Evolutionary conservation across 2,888 invertebrate genomes (phyloP), one percentile per base, ranked within the genome.

Genomic region (Eupeodes latifasciatus): DNA sequence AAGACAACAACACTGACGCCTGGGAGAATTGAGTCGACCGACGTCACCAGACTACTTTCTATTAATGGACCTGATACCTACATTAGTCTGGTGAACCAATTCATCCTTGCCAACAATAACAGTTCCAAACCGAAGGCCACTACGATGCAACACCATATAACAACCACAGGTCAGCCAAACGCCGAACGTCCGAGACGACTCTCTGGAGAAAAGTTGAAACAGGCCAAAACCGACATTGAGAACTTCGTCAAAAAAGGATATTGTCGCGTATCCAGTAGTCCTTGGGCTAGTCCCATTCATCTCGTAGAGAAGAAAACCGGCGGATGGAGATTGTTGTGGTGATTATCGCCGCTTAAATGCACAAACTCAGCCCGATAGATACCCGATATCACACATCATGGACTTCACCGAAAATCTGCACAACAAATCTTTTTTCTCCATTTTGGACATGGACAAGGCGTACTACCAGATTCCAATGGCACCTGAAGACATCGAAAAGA

Each of bases 151-250:
- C 34, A 55, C 12, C 27, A 1, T 34, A 69, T 40, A 11, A 16
- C 40, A 14, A 69, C 55, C 11, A 55, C 55, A 12, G 55, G 36
- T n/a, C 55, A 55, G 53, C 53, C 69, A 36, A 47, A 36, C n/a
- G 9, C 40, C 4, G 55, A 69, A 53, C 55, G 69, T n/a, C 69
- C 69, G 11, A 51, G 69, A 47, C 27, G 67, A 51, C 66, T 66
- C 12, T 12, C 66, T 12, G n/a, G 49, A 44, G 44, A 62, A 6
- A 62, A 62, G n/a, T n/a, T 40, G 14, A 44, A 66, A 47, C 66
- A 66, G 19, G 53, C 67, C 49, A 51, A 11, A 36, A 11, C 36
- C 6, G 69, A 55, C 10, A 12, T 69, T 36, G 34, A 55, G 12
- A 53, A 53, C 4, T 6, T 53, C 16, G 9, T 7, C 2, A 16